Conservation (phyloP, 2,888 invertebrate genomes). For the Pseudolycoriella hygida region DNA sequence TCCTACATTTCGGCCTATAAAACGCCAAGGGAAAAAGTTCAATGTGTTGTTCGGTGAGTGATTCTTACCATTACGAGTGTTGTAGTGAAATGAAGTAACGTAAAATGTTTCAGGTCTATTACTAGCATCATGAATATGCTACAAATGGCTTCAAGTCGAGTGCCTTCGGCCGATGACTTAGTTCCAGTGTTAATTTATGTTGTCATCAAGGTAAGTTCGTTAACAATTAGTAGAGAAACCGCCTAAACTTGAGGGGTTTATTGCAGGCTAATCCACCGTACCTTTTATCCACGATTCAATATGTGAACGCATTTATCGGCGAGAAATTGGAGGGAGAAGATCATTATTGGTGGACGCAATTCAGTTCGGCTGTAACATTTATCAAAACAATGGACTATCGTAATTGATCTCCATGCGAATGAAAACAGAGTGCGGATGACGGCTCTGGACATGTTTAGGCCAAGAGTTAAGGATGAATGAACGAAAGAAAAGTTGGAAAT, state of each 20-base stretch:
- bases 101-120: constrained; percentile 43
- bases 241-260: too few relatives aligned
- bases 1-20: constrained; percentile 78
- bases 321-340: constrained; percentile 73
- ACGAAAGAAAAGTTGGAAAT: too few relatives aligned
- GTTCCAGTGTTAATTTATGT: constrained; percentile 94
- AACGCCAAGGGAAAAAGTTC: constrained; percentile 69
- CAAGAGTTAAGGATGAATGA: too few relatives aligned
- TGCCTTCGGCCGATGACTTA: constrained; percentile 87
- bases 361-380: constrained; percentile 90
- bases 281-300: constrained; percentile 86
- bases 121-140: constrained; percentile 87
- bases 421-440: too few relatives aligned
- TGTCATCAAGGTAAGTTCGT: constrained; percentile 65
- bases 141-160: constrained; percentile 60
- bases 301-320: constrained; percentile 83
- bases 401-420: too few relatives aligned
- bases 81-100: constrained; percentile 24
- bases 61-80: neutral
- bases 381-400: constrained; percentile 76
- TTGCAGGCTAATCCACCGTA: constrained; percentile 85
- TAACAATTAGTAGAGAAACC: too few relatives aligned
- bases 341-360: constrained; percentile 97
- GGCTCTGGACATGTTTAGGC: too few relatives aligned
- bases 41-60: constrained; percentile 26